Conservation (phyloP, 2,113 vertebrate genomes). For the Marcusenius ussheri region DNA sequence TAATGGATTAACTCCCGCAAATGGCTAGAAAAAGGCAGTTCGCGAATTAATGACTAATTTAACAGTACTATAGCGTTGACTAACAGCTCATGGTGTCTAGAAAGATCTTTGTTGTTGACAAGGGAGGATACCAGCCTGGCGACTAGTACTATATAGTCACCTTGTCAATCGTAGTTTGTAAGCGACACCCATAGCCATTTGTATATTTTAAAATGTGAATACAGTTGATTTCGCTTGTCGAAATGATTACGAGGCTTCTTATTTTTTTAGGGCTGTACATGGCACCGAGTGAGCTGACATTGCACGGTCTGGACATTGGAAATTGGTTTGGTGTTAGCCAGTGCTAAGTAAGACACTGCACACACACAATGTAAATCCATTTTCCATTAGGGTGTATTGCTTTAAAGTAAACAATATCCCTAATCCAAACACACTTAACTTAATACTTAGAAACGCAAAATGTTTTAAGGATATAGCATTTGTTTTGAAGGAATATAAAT, state of each 20-base stretch:
- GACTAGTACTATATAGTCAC: not conserved
- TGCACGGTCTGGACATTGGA: not conserved
- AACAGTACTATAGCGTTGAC: not conserved
- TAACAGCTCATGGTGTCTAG: not conserved
- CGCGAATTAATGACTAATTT: not conserved
- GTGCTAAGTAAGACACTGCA: not conserved
- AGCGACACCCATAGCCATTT: not conserved
- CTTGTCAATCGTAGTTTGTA: not conserved
- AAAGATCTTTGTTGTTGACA: slow-evolving; percentile 6
- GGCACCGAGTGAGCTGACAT: not conserved
- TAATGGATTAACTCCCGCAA: not conserved
- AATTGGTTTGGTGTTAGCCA: not conserved
- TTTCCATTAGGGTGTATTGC: not conserved
- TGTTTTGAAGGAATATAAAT: no score
- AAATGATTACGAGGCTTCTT: not conserved
- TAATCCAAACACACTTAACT: not conserved
- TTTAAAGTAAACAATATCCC: not conserved
- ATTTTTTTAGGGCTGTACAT: not conserved
- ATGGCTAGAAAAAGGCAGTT: not conserved
- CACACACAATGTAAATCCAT: not conserved
- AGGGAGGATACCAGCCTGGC: not conserved
- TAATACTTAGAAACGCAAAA: not conserved
- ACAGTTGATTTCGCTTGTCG: not conserved
- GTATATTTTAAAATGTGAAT: not conserved
- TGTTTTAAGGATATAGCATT: not conserved